Percentiles rank a stretch among this genome's conserved stretches.
These are phyloP conservation scores for Heliconius hewitsoni DNA, from an alignment of 1,140 invertebrate genomes.

Conservation along the genomic window DNA sequence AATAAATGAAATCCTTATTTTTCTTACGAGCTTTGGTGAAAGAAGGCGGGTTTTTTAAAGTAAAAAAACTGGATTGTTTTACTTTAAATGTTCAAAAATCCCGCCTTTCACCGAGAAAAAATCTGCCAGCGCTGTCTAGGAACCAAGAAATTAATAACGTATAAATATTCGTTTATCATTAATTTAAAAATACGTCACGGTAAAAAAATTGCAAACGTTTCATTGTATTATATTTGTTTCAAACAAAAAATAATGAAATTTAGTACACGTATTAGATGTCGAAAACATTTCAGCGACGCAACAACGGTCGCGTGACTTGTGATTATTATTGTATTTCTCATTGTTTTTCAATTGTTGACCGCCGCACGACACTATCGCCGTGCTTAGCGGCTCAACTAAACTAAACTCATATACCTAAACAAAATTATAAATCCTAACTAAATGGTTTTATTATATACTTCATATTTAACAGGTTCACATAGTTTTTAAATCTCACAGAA, in stretches of 20 bases:
- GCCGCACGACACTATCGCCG: not conserved
- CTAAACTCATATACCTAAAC: not conserved
- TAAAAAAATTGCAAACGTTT: not conserved
- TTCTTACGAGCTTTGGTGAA: no score
- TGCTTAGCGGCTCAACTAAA: not conserved
- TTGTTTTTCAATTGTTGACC: conserved; percentile 14
- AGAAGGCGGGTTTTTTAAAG: no score
- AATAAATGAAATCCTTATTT: no score
- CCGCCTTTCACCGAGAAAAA: no score
- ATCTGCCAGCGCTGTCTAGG: no score
- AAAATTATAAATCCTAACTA: not conserved
- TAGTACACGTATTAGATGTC: not conserved
- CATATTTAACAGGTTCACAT: not conserved
- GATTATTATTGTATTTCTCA: conserved; percentile 9
- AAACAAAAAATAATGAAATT: not conserved
- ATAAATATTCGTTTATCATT: no score
- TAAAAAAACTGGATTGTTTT: no score
- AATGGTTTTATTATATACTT: not conserved
- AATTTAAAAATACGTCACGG: no score
- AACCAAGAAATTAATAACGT: no score
- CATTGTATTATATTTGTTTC: not conserved
- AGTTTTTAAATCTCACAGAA: no score
- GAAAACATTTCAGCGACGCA: not conserved
- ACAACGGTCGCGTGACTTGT: not conserved
- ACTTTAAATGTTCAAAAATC: no score